Percentiles rank a stretch among this genome's conserved stretches.
Evolutionary conservation across 2,888 invertebrate species (phyloP).

Genomic region (Ariolimax columbianus): DNA sequence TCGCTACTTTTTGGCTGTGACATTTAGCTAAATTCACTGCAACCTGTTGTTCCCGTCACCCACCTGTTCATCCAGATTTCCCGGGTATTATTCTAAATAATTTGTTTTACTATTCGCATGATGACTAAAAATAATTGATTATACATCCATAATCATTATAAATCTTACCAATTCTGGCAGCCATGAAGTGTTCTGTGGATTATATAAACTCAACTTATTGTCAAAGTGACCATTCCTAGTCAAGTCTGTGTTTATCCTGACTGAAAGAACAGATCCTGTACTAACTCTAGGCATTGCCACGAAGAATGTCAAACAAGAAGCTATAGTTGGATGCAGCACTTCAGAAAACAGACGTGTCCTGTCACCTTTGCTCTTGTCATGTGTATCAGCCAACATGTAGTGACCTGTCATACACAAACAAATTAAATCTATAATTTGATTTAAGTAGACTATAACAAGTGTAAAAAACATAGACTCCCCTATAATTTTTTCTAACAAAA

Average conservation of each 20-base stretch:
- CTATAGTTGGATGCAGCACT: constrained; percentile 52
- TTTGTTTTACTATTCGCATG: no score
- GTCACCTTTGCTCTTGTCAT: constrained; percentile 75
- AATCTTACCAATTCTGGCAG: constrained; percentile 40
- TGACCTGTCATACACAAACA: constrained; percentile 59
- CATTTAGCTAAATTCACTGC: no score
- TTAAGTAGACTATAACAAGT: background rate
- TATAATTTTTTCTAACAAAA: background rate
- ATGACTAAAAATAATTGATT: no score
- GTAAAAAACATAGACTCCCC: background rate
- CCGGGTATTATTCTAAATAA: no score
- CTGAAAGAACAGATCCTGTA: constrained; percentile 67
- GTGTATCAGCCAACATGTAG: constrained; percentile 69
- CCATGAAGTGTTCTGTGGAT: constrained; percentile 69
- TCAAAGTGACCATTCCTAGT: constrained; percentile 52
- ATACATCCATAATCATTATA: background rate
- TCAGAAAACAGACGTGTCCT: constrained; percentile 78
- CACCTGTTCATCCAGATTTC: no score
- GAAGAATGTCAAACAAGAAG: constrained; percentile 75
- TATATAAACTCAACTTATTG: constrained; percentile 34
- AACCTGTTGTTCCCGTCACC: no score
- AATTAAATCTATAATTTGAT: background rate
- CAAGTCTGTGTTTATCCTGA: constrained; percentile 66
- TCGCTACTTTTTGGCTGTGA: no score
- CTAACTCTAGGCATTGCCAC: constrained; percentile 73